Percentiles rank a stretch among this genome's conserved stretches.
Conservation (phyloP, 2,888 invertebrate species). For the Tetranychus piercei region DNA sequence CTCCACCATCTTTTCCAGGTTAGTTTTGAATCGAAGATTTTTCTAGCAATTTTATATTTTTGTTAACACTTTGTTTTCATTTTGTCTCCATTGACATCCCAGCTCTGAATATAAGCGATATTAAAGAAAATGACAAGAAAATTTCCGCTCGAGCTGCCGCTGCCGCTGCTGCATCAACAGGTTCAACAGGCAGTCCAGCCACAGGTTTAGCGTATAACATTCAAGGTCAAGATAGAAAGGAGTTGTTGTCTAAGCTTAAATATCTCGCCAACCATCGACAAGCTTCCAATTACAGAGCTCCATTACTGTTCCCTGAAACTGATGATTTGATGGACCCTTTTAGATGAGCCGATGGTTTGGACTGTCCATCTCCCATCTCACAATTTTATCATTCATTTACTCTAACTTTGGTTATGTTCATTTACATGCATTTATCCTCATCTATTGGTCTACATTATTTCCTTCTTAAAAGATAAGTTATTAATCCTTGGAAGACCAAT, state of each 20-base stretch:
- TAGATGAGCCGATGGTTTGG: not conserved
- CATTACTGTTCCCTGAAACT: not conserved
- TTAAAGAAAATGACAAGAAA: not conserved
- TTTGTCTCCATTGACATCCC: not conserved
- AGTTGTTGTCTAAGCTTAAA: not conserved
- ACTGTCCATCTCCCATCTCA: too few relatives aligned
- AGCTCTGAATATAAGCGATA: constrained; percentile 3
- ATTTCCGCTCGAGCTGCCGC: constrained; percentile 2
- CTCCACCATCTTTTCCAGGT: not conserved
- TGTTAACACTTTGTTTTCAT: not conserved
- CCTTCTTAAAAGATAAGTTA: too few relatives aligned
- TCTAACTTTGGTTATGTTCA: too few relatives aligned
- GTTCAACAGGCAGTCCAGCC: not conserved
- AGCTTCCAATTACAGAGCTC: not conserved
- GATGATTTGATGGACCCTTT: constrained; percentile 4
- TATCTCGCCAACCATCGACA: not conserved
- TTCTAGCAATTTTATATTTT: not conserved
- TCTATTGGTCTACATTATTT: too few relatives aligned
- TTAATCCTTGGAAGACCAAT: too few relatives aligned
- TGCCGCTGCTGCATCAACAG: not conserved
- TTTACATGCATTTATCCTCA: too few relatives aligned
- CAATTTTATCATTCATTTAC: too few relatives aligned
- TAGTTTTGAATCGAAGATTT: not conserved
- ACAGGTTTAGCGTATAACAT: not conserved
- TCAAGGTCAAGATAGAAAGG: not conserved